Evolutionary conservation across 2,797 vertebrate species (phyloP).

Genomic region (Helicolenus hilgendorfi): DNA sequence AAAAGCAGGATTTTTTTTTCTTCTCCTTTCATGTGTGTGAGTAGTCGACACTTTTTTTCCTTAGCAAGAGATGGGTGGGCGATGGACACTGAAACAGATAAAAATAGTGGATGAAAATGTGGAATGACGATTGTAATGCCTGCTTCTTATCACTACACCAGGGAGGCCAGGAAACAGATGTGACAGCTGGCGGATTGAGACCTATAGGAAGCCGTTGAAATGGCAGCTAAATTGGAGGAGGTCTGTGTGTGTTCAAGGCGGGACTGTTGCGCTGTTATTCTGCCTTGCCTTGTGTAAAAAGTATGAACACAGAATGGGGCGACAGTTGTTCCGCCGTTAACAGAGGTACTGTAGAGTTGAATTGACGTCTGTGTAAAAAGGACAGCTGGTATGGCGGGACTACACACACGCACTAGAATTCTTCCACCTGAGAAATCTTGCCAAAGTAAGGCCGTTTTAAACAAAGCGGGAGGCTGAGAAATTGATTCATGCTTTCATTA

Average conservation of each 20-base stretch:
- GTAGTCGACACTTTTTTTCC: not conserved
- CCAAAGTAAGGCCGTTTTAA: not conserved
- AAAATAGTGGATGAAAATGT: constrained; percentile 73
- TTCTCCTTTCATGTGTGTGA: constrained; percentile 15
- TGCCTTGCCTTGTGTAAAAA: not conserved
- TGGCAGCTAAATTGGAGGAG: constrained; percentile 70
- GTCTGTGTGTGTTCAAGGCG: constrained; percentile 20
- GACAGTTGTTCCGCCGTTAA: not conserved
- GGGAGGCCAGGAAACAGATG: constrained; percentile 71
- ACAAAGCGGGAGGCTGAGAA: not conserved
- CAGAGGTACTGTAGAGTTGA: no score
- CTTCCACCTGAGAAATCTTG: not conserved
- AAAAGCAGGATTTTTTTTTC: constrained; percentile 37
- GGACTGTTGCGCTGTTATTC: not conserved
- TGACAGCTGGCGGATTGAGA: constrained; percentile 82
- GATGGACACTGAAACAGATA: constrained; percentile 50
- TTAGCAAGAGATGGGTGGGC: not conserved
- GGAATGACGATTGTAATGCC: constrained; percentile 79
- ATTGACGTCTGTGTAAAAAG: no score
- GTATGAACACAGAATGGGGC: not conserved
- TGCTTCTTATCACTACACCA: constrained; percentile 58
- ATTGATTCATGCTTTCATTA: not conserved
- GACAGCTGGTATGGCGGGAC: not conserved
- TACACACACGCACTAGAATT: no score
- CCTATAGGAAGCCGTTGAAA: constrained; percentile 75